Base-by-base conservation (phyloP, 2,113 vertebrate genomes). In the Tamias sibiricus region DNA sequence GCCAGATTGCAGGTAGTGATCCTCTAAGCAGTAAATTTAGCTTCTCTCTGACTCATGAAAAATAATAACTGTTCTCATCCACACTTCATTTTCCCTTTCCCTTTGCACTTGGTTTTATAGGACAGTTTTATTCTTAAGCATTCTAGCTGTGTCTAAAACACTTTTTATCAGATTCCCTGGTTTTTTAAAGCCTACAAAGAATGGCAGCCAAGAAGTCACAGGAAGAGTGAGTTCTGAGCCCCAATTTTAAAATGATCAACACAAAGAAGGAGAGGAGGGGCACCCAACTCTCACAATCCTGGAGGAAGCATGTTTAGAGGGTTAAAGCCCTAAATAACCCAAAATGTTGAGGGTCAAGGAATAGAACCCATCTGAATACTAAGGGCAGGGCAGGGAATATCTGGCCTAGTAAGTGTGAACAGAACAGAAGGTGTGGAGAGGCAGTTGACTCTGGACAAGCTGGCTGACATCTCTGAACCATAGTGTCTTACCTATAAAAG, bases 1-100 rank as follows among this genome's bases (percentile, higher is more conserved):
- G 64, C 42, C 71, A 80, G 37, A 83, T 47, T 86, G 40, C 84
- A 85, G 57, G 68, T 95, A 85, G 72, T 62, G 80, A 92, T 44
- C 20, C 71, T 96, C 30, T 54, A 32, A 71, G 64, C 2, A 76
- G 82, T 62, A 83, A 87, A 93, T 88, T 87, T 96, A 93, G 59
- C 62, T 19, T 35, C 32, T 93, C 32, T 24, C 80, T 85, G 80
- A 86, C 42, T 84, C 84, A 77, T 75, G 81, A 69, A 57, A 49
- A 85, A 76, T 76, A 69, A 87, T 91, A 75, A 47, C 68, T 54
- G 30, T 86, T 90, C 16, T 90, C 49, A 82, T 22, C 62, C n/a
- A 44, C 44, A 19, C 42, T 84, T 71, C 30, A n/a, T 42, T 79
- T 83, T 40, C 16, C 49, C 69, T 10, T 69, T 24, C 11, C 32